These are phyloP conservation scores for Luidia sarsii DNA, from an alignment of 53 echinoderm and acorn worm genomes.

Conservation along the genomic window DNA sequence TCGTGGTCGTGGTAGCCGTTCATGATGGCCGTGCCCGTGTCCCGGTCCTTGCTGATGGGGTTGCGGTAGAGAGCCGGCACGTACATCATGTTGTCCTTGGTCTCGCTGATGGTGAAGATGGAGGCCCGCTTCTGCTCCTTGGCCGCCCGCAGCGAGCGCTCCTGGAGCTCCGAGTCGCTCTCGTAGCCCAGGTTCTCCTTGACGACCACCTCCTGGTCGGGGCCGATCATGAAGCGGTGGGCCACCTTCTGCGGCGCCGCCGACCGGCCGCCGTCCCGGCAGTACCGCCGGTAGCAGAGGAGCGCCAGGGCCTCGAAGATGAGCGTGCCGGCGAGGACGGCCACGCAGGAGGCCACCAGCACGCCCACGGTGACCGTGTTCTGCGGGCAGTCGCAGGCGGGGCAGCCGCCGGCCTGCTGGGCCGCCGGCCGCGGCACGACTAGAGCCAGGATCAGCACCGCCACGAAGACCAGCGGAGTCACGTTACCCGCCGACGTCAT, in stretches of 20 bases:
- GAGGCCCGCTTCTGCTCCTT: constrained; percentile 51
- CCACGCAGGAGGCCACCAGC: constrained; percentile 70
- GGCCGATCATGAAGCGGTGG: constrained; percentile 56
- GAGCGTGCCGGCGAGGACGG: constrained; percentile 71
- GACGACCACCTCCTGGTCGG: constrained; percentile 50
- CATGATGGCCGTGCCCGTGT: constrained; percentile 55
- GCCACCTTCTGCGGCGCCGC: constrained; percentile 60
- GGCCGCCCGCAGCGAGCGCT: neutral
- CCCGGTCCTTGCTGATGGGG: constrained; percentile 66
- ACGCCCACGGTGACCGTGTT: constrained; percentile 69
- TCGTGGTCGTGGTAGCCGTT: constrained; percentile 60
- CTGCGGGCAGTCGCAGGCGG: constrained; percentile 27
- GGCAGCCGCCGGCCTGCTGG: constrained; percentile 52
- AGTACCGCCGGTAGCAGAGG: constrained; percentile 77
- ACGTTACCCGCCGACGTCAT: constrained; percentile 24
- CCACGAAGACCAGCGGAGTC: constrained; percentile 19
- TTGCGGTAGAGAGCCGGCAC: constrained; percentile 68
- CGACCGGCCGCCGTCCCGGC: constrained; percentile 46
- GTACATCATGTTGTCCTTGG: constrained; percentile 63
- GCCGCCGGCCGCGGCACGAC: constrained; percentile 58
- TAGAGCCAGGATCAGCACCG: constrained; percentile 52
- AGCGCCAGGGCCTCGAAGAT: constrained; percentile 72
- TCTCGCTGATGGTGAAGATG: constrained; percentile 65
- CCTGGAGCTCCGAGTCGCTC: constrained; percentile 37
- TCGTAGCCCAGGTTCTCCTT: constrained; percentile 57